Conservation (phyloP, 2,888 invertebrate genomes). For the Limnephilus rhombicus region DNA sequence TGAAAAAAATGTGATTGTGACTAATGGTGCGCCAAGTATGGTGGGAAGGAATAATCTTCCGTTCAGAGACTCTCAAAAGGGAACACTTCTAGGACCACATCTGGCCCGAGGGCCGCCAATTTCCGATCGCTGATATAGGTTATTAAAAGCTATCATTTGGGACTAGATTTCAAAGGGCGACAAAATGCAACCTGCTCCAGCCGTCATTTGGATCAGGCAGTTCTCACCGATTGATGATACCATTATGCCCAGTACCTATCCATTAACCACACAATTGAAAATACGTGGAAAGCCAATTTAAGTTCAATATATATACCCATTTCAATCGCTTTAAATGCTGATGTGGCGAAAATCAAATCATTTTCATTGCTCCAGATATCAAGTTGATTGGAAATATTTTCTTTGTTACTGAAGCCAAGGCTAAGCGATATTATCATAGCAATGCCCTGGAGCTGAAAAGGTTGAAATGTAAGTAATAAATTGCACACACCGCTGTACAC, state of each 20-base stretch:
- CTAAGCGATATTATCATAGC: conserved; percentile 43
- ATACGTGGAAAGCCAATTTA: background rate
- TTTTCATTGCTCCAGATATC: conserved; percentile 49
- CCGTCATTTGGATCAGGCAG: background rate
- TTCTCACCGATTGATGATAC: background rate
- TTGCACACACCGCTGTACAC: too few species aligned
- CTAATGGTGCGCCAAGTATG: too few species aligned
- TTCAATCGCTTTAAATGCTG: conserved; percentile 43
- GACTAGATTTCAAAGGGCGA: background rate
- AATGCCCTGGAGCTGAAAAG: conserved; percentile 59
- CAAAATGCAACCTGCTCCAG: background rate
- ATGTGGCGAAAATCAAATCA: conserved; percentile 49
- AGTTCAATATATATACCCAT: conserved; percentile 13
- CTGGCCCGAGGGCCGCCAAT: too few species aligned
- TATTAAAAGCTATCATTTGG: background rate
- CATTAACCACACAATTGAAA: background rate
- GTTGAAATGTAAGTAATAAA: background rate
- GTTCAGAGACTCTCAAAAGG: too few species aligned
- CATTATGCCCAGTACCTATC: background rate
- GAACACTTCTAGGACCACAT: too few species aligned
- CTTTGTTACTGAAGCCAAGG: conserved; percentile 41
- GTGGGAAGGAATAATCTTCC: too few species aligned
- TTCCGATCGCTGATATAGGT: too few species aligned
- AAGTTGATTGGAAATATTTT: conserved; percentile 53
- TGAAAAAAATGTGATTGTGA: too few species aligned